phyloP scores from a whole-genome alignment of 2,113 vertebrate genomes.

The Clarias gariepinus region DNA sequence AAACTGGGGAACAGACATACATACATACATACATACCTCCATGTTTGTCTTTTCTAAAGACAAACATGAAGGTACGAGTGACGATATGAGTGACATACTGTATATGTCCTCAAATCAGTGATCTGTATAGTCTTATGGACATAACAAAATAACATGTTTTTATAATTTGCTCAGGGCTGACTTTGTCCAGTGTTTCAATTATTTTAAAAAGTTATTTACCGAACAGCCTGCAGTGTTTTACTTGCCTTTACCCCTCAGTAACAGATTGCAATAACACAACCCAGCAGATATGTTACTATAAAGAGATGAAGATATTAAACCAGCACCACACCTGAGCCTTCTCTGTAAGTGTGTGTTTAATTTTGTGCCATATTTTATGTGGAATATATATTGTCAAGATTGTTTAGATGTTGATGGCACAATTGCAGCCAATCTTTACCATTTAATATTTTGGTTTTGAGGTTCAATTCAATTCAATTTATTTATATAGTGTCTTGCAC shows the following conservation, averaged over 20 bases:
- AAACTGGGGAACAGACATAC: no score
- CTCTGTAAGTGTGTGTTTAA: neutral
- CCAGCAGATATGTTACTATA: neutral
- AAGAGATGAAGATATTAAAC: constrained; percentile 24
- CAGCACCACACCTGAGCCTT: constrained; percentile 2
- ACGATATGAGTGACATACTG: no score
- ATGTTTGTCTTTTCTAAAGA: neutral
- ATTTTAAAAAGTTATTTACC: neutral
- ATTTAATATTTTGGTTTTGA: neutral
- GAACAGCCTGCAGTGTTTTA: neutral
- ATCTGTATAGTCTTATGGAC: no score
- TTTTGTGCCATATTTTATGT: neutral
- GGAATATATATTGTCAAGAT: neutral
- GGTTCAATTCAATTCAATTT: neutral
- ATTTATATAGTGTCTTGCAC: no score
- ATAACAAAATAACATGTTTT: neutral
- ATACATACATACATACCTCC: no score
- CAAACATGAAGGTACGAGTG: no score
- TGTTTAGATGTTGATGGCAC: neutral
- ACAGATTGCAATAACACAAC: neutral
- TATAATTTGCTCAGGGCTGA: neutral
- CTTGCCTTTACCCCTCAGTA: neutral
- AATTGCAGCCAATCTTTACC: neutral
- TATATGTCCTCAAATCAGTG: neutral
- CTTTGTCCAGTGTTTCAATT: neutral